Evolutionary conservation across 2,888 invertebrate species (phyloP).

Genomic region (Diarsia mendica): DNA sequence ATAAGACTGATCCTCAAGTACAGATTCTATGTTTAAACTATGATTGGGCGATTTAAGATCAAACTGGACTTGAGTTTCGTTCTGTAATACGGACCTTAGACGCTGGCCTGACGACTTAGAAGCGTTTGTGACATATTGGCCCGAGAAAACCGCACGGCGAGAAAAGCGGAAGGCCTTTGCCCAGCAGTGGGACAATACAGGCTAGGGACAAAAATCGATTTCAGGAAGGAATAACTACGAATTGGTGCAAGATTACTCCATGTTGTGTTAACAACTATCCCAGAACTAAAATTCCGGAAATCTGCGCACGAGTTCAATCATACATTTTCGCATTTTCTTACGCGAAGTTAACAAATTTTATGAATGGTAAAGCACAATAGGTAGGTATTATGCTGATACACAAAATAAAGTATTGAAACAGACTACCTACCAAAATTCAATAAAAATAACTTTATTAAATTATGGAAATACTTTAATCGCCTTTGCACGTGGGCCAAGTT

Average conservation of each 20-base stretch:
- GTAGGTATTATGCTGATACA: neutral
- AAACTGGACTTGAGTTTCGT: too few species aligned
- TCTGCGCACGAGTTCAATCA: neutral
- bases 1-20: too few species aligned
- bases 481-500: slow-evolving; percentile 65
- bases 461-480: slow-evolving; percentile 65
- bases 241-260: neutral
- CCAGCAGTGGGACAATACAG: too few species aligned
- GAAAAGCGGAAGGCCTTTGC: too few species aligned
- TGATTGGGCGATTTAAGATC: too few species aligned
- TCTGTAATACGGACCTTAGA: neutral
- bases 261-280: neutral
- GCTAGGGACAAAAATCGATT: neutral
- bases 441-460: slow-evolving; percentile 43
- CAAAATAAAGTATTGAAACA: neutral
- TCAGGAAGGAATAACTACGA: neutral
- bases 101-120: too few species aligned
- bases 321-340: neutral
- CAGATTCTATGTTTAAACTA: too few species aligned
- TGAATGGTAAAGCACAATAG: neutral
- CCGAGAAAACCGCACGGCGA: too few species aligned
- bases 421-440: neutral
- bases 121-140: too few species aligned
- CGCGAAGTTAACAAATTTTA: neutral
- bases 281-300: neutral